Evolutionary conservation across 2,797 vertebrate species (phyloP), one percentile per base, ranked within the genome.

Genomic region (Harpagifer antarcticus): DNA sequence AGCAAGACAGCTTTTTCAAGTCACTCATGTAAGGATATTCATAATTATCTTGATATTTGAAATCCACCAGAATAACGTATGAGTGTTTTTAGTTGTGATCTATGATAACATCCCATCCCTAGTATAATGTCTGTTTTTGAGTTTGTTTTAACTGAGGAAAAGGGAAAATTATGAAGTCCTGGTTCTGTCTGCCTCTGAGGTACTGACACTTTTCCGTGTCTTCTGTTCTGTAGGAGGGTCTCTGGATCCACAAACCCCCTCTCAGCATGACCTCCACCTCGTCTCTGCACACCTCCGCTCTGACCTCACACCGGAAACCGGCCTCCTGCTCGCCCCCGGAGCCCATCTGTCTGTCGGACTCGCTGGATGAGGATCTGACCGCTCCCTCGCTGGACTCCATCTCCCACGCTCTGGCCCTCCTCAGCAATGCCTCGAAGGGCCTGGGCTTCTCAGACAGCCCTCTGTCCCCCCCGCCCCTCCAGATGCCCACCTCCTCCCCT

Each of bases 341-440:
- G 91, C 97, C 96, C 1, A 99, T 99, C 93, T 99, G 97, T 89
- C 93, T 99, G 67, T 98, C 98, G 0, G 98, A 99, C 88, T 99
- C 98, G 1, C 94, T 99, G 86, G 98, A 99, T 56, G 98, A 99
- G 87, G 97, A 99, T 74, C 94, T 99, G 72, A 95, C 95, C 1
- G 95, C 96, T 9, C 96, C 97, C 54, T 97, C 97, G 10, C 91
- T 99, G 88, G 98, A 99, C 93, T 98, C 98, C 58, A 96, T 99
- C 84, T 97, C 97, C 17, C 97, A 99, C 42, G 97, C 96, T 33
- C 91, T 99, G 73, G 96, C 97, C 19, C 95, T 96, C 78, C 97
- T 99, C 86, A 97, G 96, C 91, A 97, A 93, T 11, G 96, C 96
- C 33, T 93, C 96, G 82, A 97, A 97, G 89, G 95, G 95, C 64